Evolutionary conservation across 2,888 invertebrate genomes (phyloP).

Genomic region (Malthinus seriepunctatus): DNA sequence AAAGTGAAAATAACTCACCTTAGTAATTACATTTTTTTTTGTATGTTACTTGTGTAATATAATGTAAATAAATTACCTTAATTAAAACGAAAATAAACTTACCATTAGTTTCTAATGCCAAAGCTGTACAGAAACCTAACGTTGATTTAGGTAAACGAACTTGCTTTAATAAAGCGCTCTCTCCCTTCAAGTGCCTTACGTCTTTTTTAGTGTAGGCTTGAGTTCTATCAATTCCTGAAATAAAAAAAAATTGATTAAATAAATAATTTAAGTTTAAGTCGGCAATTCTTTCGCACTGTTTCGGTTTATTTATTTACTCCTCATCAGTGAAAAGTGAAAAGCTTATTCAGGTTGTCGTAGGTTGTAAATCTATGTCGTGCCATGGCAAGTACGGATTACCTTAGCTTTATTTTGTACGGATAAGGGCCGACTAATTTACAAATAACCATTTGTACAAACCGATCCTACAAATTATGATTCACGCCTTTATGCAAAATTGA

Average conservation of each 20-base stretch:
- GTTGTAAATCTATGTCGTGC: too few relatives aligned
- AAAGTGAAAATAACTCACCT: too few relatives aligned
- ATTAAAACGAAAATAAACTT: conserved; percentile 37
- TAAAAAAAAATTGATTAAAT: conserved; percentile 18
- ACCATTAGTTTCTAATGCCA: conserved; percentile 86
- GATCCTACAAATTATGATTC: too few relatives aligned
- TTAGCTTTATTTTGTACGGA: too few relatives aligned
- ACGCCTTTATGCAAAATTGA: too few relatives aligned
- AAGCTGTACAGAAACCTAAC: conserved; percentile 77
- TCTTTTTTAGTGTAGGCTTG: conserved; percentile 82
- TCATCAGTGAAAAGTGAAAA: neutral
- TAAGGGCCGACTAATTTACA: too few relatives aligned
- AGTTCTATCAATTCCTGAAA: conserved; percentile 72
- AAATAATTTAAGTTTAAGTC: neutral
- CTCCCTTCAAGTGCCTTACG: conserved; percentile 69
- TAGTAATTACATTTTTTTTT: too few relatives aligned
- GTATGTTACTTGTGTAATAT: too few relatives aligned
- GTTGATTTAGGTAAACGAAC: conserved; percentile 75
- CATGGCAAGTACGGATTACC: too few relatives aligned
- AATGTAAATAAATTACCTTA: neutral
- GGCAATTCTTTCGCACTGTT: too few relatives aligned
- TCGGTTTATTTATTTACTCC: too few relatives aligned
- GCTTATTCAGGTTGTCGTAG: neutral
- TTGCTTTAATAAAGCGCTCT: conserved; percentile 71
- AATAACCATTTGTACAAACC: too few relatives aligned